Base-by-base conservation (phyloP, 2,797 vertebrate genomes). In the Scomberomorus guttatus region DNA sequence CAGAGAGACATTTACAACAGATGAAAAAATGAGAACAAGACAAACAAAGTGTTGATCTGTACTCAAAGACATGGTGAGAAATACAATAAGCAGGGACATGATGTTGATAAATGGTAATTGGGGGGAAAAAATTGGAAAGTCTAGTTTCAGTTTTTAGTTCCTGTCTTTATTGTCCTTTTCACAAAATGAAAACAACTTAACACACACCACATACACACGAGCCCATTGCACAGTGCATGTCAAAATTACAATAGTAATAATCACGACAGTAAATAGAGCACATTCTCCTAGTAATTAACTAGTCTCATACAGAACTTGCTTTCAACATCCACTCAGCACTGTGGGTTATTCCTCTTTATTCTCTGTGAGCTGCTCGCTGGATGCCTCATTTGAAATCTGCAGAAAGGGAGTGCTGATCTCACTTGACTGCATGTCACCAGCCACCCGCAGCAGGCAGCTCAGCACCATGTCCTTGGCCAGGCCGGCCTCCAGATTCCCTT, bases 391-490 rank as follows among this genome's bases (percentile, higher is more conserved):
- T 69, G 98, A 99, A 88, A 99, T 97, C 88, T 98, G 97, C 68
- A 99, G 95, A 67, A 97, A 91, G 3, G 98, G 98, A 0, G 98
- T 99, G 83, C 98, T 99, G 82, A 99, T 96, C 94, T 97, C 97
- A 58, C 96, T 96, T 3, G 97, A 98, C 58, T 96, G 95, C 81
- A 95, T 95, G 81, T 91, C 96, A 32, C 97, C 96, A 61, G 97
- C 96, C 75, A 98, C 95, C 72, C 96, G 95, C 77, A 98, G 67
- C 48, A 99, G 92, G 81, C 96, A 97, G 92, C 95, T 97, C 70
- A 99, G 95, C 67, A 99, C 96, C 92, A 99, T 97, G 92, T 98
- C 98, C 80, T 97, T 99, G 85, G 97, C 97, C 90, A 96, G 93
- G 17, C 94, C 90, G 0, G 97, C 95, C 88, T 98, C 97, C 90